Evolutionary conservation across 53 echinoderm and acorn worm genomes (phyloP), one percentile per base, ranked within the genome.

Genomic region (Holothuria scabra): DNA sequence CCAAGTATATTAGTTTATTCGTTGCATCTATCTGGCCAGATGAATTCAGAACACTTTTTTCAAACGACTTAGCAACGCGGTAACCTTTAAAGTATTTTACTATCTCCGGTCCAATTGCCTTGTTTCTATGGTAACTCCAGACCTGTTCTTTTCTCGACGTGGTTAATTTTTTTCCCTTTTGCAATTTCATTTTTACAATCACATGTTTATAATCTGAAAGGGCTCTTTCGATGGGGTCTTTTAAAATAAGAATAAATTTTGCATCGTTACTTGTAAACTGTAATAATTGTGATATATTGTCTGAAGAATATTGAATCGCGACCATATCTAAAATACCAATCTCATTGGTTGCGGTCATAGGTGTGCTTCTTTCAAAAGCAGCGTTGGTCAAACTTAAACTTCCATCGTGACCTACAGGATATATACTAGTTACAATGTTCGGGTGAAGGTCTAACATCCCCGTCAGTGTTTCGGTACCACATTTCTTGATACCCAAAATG

Each of bases 401-500:
- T 12, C 81, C 60, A 38, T 23, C 60, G 64, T 62, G 13, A 5
- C 14, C 10, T 57, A 76, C 64, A 46, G 81, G 81, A 37, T 61
- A 63, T 10, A 81, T 37, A 38, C 44, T 81, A 22, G 81, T 63
- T 20, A 81, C 81, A 22, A 81, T 23, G 30, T 63, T 35, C 18
- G 81, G 81, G 64, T 81, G 81, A 31, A 81, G 46, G 11, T 81
- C 81, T 14, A 81, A 38, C 61, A 81, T 33, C 6, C 38, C 81
- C 21, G 44, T 81, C 12, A 81, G 61, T n/a, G 81, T 62, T 22
- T 62, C 62, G 2, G 81, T 62, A 63, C 81, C 81, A 23, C 81
- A 81, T 63, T 81, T 81, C 64, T 81, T 81, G 9, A 81, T 26
- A 1, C 81, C 81, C 22, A 81, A 25, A 76, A 76, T 76, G 2